Evolutionary conservation across 2,113 vertebrate species (phyloP).

Genomic region (Carassius gibelio): DNA sequence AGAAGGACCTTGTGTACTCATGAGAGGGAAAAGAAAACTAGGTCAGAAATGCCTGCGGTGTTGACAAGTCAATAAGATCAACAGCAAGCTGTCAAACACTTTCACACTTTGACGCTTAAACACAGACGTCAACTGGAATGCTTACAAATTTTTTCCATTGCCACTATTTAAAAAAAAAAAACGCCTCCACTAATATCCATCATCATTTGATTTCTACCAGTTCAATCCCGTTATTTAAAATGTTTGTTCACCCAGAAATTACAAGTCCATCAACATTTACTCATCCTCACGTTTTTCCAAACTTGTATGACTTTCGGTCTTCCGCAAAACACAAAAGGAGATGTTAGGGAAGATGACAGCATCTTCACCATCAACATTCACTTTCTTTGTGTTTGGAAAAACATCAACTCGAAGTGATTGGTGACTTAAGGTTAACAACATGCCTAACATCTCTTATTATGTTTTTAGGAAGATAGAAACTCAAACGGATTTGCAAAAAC

Average conservation of each 20-base stretch:
- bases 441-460: neutral
- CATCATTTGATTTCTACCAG: neutral
- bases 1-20: constrained; percentile 4
- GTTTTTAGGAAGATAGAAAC: neutral
- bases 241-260: neutral
- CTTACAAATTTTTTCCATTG: neutral
- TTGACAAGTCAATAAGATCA: constrained; percentile 22
- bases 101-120: neutral
- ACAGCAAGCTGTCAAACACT: constrained; percentile 22
- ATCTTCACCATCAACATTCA: neutral
- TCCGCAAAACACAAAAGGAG: neutral
- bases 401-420: neutral
- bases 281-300: neutral
- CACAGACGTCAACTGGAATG: neutral
- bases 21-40: neutral
- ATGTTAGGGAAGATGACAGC: neutral
- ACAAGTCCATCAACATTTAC: neutral
- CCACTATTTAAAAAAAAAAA: neutral
- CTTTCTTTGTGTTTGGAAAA: neutral
- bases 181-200: neutral
- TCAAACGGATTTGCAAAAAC: neutral
- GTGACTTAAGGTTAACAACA: neutral
- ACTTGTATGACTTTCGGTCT: neutral
- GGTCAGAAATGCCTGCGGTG: constrained; percentile 7
- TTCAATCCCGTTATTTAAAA: neutral